Percentiles rank a stretch among this genome's conserved stretches.
Evolutionary conservation across 2,797 vertebrate genomes (phyloP).

Genomic region (Urocyon cinereoargenteus): DNA sequence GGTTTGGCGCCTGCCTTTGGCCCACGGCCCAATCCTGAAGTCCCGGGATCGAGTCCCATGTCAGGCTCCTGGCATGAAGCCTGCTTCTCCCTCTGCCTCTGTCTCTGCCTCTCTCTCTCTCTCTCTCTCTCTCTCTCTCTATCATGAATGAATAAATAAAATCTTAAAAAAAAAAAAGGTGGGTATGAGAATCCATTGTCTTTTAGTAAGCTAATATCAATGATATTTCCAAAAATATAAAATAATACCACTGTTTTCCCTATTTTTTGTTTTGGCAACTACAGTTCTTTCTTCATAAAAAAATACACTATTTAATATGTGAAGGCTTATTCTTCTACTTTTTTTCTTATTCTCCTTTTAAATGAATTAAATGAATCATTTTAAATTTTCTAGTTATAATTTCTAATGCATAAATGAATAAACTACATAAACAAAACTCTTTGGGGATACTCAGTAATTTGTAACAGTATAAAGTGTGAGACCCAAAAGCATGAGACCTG

Average conservation of each 20-base stretch:
- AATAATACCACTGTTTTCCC: neutral
- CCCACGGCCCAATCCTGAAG: too few species aligned
- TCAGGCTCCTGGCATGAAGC: too few species aligned
- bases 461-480: neutral
- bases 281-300: neutral
- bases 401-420: neutral
- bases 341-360: neutral
- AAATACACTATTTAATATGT: slow-evolving; percentile 27
- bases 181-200: neutral
- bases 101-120: too few species aligned
- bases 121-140: too few species aligned
- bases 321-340: neutral
- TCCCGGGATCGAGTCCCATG: too few species aligned
- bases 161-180: too few species aligned
- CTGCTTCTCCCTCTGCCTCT: too few species aligned
- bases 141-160: too few species aligned
- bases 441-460: neutral
- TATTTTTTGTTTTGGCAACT: neutral
- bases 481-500: neutral
- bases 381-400: slow-evolving; percentile 9
- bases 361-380: neutral
- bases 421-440: slow-evolving; percentile 2
- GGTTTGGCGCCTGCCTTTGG: too few species aligned
- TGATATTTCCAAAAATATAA: slow-evolving; percentile 3
- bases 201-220: slow-evolving; percentile 29